These are phyloP conservation scores for Drosophila tsacasi DNA, from an alignment of 1,140 invertebrate species.

Conservation along the genomic window DNA sequence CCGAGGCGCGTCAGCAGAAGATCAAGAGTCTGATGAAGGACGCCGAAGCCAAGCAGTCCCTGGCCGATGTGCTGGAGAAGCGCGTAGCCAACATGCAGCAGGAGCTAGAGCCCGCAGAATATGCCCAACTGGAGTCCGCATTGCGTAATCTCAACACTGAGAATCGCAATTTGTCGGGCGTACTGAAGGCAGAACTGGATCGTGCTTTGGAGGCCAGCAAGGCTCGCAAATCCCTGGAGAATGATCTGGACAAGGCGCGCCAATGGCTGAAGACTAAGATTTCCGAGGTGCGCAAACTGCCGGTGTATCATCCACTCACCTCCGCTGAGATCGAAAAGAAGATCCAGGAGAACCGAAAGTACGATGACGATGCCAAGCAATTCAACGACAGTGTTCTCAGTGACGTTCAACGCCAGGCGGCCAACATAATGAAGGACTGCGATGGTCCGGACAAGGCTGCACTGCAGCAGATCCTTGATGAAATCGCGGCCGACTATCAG, in stretches of 20 bases:
- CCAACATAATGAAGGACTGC: slow-evolving; percentile 92
- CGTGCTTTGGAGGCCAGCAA: slow-evolving; percentile 89
- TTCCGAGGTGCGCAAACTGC: slow-evolving; percentile 91
- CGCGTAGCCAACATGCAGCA: slow-evolving; percentile 93
- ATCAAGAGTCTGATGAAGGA: slow-evolving; percentile 92
- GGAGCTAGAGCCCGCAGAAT: slow-evolving; percentile 93
- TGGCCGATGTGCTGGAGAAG: slow-evolving; percentile 93
- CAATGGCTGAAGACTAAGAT: slow-evolving; percentile 92
- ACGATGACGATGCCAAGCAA: slow-evolving; percentile 91
- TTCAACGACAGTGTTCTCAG: slow-evolving; percentile 92
- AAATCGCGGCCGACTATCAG: slow-evolving; percentile 89
- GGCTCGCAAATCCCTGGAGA: slow-evolving; percentile 91
- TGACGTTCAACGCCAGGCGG: slow-evolving; percentile 91
- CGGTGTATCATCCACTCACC: slow-evolving; percentile 90
- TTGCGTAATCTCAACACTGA: slow-evolving; percentile 89
- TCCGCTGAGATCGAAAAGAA: slow-evolving; percentile 92
- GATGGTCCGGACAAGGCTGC: slow-evolving; percentile 89
- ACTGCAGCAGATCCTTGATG: slow-evolving; percentile 89
- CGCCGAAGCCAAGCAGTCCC: slow-evolving; percentile 92
- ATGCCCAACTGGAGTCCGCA: slow-evolving; percentile 89
- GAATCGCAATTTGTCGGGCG: slow-evolving; percentile 89
- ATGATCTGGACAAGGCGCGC: slow-evolving; percentile 90
- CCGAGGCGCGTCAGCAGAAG: slow-evolving; percentile 90
- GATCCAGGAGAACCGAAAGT: slow-evolving; percentile 89
- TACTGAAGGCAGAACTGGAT: slow-evolving; percentile 91